Percentiles rank a stretch among this genome's conserved stretches.
Evolutionary conservation across 2,797 vertebrate species (phyloP).

Genomic region (Thunnus albacares): DNA sequence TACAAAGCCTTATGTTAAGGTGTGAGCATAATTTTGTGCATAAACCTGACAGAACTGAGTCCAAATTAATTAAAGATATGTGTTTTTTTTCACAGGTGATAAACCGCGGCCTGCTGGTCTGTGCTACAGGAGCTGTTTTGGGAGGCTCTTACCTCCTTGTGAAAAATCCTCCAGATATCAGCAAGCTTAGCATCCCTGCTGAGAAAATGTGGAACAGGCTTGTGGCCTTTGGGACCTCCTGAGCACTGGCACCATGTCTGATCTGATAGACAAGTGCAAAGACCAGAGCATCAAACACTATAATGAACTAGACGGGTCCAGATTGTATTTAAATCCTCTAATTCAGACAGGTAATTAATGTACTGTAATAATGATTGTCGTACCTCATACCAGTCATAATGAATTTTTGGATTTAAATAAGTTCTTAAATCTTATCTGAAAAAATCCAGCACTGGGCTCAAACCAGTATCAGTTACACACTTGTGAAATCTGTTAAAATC

Average conservation of each 20-base stretch:
- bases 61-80: not conserved
- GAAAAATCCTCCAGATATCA: slow-evolving; percentile 67
- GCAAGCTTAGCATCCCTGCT: slow-evolving; percentile 51
- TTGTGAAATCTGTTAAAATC: no score
- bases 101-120: slow-evolving; percentile 83
- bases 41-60: not conserved
- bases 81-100: slow-evolving; percentile 85
- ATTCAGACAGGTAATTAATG: slow-evolving; percentile 31
- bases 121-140: slow-evolving; percentile 74
- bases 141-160: slow-evolving; percentile 84
- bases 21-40: not conserved
- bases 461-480: no score
- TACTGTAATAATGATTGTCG: not conserved
- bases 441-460: no score
- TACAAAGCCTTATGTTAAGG: not conserved
- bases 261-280: slow-evolving; percentile 27
- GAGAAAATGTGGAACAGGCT: slow-evolving; percentile 83
- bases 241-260: slow-evolving; percentile 13
- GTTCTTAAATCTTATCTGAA: no score
- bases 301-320: not conserved
- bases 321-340: slow-evolving; percentile 30
- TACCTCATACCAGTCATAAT: slow-evolving; percentile 10
- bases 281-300: not conserved
- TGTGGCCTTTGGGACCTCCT: slow-evolving; percentile 64
- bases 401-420: not conserved